Evolutionary conservation across 2,113 vertebrate species (phyloP).

Genomic region (Pteruthius melanotis): DNA sequence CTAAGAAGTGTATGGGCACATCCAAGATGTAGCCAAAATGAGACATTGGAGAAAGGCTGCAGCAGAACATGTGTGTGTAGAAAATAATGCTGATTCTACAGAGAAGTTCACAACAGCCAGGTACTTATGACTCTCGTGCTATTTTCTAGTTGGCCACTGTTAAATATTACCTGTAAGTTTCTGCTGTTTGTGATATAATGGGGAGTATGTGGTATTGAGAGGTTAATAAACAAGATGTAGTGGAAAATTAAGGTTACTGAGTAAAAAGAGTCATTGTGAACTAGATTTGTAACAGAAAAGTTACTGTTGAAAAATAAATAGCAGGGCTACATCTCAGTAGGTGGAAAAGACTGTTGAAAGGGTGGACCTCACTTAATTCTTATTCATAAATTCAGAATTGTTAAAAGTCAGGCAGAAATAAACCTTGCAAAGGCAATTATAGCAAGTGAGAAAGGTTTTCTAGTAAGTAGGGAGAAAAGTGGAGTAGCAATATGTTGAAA

Average conservation of each 20-base stretch:
- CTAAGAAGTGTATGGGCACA: background rate
- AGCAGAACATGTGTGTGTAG: background rate
- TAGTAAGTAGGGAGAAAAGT: background rate
- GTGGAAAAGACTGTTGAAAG: background rate
- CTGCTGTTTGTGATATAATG: background rate
- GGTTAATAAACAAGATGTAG: conserved; percentile 19
- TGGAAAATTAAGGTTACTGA: conserved; percentile 21
- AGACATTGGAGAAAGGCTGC: background rate
- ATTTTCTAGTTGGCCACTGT: background rate
- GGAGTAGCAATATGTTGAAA: background rate
- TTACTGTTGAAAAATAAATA: conserved; percentile 21
- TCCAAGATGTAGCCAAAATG: background rate
- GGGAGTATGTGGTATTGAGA: background rate
- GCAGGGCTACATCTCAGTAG: background rate
- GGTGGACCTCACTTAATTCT: background rate
- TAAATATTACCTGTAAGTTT: background rate
- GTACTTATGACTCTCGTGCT: accelerated
- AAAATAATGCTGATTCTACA: background rate
- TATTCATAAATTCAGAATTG: conserved; percentile 29
- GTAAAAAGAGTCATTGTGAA: background rate
- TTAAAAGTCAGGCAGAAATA: conserved; percentile 19
- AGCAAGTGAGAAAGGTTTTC: background rate
- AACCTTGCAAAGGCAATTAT: conserved; percentile 18
- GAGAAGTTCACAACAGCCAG: background rate
- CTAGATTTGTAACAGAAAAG: conserved; percentile 17